Evolutionary conservation across 2,113 vertebrate species (phyloP).

Genomic region (pig (Sus scrofa)): T2T-Sscrofa CM000824.6:212065501-212066000

Average conservation of each 20-base stretch:
- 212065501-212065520: background rate
- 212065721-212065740: background rate
- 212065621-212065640: background rate
- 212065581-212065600: background rate
- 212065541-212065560: background rate
- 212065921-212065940: background rate
- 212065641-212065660: background rate
- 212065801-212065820: background rate
- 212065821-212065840: background rate
- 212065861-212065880: background rate
- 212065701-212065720: background rate
- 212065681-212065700: background rate
- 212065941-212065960: background rate
- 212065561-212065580: background rate
- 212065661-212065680: too few species aligned
- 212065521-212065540: background rate
- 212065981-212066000: background rate
- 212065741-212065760: background rate
- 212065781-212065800: background rate
- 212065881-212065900: background rate
- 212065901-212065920: background rate
- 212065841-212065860: background rate
- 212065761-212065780: background rate
- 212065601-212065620: background rate
- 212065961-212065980: background rate